phyloP scores from a whole-genome alignment of 2,888 invertebrate species.

The Lithophane semibrunnea region DNA sequence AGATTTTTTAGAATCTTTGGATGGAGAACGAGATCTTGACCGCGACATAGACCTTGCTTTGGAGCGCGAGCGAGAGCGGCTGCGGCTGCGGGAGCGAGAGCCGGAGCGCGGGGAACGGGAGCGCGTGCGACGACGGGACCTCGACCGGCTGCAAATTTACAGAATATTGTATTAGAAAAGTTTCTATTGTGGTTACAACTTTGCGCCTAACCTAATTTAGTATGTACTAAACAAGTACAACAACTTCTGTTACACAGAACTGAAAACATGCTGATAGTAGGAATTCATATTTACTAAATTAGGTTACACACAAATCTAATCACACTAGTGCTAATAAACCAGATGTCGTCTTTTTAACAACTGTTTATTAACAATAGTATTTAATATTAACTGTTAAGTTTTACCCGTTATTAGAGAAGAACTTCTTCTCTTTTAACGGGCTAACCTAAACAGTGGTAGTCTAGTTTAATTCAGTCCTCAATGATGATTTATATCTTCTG shows the following conservation, averaged over 20 bases:
- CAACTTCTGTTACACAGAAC: not conserved
- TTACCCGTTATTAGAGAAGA: constrained; percentile 43
- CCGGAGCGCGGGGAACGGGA: constrained; percentile 90
- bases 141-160: constrained; percentile 88
- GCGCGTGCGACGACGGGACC: constrained; percentile 91
- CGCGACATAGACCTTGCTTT: constrained; percentile 88
- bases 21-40: constrained; percentile 87
- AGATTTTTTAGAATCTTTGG: constrained; percentile 89
- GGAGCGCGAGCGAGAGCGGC: constrained; percentile 89
- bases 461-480: not conserved
- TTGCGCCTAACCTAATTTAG: constrained; percentile 54
- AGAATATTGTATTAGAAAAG: constrained; percentile 50
- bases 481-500: constrained; percentile 21
- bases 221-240: constrained; percentile 10
- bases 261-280: constrained; percentile 1
- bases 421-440: constrained; percentile 34
- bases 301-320: constrained; percentile 51
- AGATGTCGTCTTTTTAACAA: constrained; percentile 16
- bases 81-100: constrained; percentile 86
- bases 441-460: constrained; percentile 12
- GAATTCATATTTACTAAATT: constrained; percentile 50
- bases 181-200: constrained; percentile 13
- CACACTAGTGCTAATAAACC: constrained; percentile 56
- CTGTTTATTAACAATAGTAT: constrained; percentile 56
- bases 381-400: constrained; percentile 6